Conservation (phyloP, 2,888 invertebrate species). For the Cataglyphis altisquamis region DNA sequence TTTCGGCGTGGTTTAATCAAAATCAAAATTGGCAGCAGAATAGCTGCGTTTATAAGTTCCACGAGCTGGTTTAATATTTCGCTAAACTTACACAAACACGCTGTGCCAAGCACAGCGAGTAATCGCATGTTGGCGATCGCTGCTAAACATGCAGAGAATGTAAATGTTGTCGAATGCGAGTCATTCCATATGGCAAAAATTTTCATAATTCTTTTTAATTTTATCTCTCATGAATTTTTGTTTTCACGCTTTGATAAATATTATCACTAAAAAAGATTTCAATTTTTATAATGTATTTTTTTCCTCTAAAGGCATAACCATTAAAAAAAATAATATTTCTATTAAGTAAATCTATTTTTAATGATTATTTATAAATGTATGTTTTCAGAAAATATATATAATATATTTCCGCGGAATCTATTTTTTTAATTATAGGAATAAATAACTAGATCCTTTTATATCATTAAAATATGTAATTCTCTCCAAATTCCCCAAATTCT, state of each 20-base stretch:
- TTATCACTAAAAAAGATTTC: background rate
- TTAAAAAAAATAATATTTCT: background rate
- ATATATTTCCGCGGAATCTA: background rate
- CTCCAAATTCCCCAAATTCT: slow-evolving; percentile 1
- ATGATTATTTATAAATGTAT: background rate
- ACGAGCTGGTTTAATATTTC: slow-evolving; percentile 47
- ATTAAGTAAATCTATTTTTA: background rate
- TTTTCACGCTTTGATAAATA: background rate
- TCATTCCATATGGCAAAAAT: slow-evolving; percentile 1
- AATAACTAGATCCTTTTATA: background rate
- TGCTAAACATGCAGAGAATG: slow-evolving; percentile 68
- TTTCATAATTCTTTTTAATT: slow-evolving; percentile 17
- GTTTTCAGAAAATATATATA: background rate
- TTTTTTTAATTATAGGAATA: slow-evolving; percentile 26
- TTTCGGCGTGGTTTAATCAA: slow-evolving; percentile 18
- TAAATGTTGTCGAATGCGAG: slow-evolving; percentile 38
- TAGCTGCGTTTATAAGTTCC: slow-evolving; percentile 65
- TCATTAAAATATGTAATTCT: background rate
- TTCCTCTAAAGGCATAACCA: background rate
- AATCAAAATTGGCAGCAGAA: slow-evolving; percentile 61
- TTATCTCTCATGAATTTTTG: background rate
- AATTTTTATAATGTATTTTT: background rate
- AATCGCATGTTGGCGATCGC: slow-evolving; percentile 45
- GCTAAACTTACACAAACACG: slow-evolving; percentile 70
- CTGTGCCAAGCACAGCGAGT: slow-evolving; percentile 58